These are phyloP conservation scores for Sinelater perroti DNA, from an alignment of 2,888 invertebrate species.

Conservation along the genomic window DNA sequence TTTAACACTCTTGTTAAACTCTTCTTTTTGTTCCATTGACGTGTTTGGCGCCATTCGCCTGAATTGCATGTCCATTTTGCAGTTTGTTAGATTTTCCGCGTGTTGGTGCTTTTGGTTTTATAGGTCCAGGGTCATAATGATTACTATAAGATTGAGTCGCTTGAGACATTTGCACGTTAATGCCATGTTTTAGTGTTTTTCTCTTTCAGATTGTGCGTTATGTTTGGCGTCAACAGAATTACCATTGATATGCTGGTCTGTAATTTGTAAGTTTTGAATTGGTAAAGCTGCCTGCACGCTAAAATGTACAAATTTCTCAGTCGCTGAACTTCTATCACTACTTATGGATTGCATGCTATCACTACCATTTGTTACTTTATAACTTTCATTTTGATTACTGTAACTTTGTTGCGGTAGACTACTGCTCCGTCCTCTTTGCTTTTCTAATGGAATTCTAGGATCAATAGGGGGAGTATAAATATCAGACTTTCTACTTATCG, in stretches of 20 bases:
- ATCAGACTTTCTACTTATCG: constrained; percentile 43
- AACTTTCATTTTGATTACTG: not conserved
- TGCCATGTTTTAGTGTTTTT: constrained; percentile 48
- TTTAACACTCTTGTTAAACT: not conserved
- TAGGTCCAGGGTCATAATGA: not conserved
- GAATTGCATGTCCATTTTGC: not conserved
- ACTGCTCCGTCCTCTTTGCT: constrained; percentile 47
- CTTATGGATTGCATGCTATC: too few relatives aligned
- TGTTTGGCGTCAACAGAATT: constrained; percentile 1
- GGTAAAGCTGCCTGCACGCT: constrained; percentile 27
- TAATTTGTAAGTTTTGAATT: constrained; percentile 43
- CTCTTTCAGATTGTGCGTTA: too few relatives aligned
- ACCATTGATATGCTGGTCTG: constrained; percentile 1
- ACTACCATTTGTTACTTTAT: constrained; percentile 6
- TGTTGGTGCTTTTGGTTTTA: constrained; percentile 18
- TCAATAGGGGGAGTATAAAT: constrained; percentile 58
- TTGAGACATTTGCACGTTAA: constrained; percentile 51
- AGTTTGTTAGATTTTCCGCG: constrained; percentile 7
- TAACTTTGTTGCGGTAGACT: not conserved
- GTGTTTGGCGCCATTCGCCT: constrained; percentile 7
- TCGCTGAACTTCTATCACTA: not conserved
- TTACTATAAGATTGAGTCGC: constrained; percentile 20
- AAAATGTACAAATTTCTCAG: constrained; percentile 26
- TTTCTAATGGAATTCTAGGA: constrained; percentile 58
- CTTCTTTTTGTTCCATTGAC: constrained; percentile 1